A percentile compares a stretch with the other conserved stretches of the same genome.
phyloP scores from a whole-genome alignment of 2,797 vertebrate genomes.

The Coregonus ussuriensis region DNA sequence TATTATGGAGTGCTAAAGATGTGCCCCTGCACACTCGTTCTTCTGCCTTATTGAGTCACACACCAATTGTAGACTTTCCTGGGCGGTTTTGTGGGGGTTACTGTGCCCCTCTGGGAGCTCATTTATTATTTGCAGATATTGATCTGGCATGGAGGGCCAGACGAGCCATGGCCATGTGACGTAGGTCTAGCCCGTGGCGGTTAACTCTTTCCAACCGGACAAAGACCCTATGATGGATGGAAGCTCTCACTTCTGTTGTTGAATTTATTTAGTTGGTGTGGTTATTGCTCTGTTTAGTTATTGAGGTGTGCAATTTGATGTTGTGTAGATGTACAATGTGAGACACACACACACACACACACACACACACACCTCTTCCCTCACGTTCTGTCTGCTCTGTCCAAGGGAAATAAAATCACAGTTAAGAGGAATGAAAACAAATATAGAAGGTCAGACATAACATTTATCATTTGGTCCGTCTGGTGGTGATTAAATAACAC shows the following conservation, averaged over 20 bases:
- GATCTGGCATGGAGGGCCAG: constrained; percentile 88
- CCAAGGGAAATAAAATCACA: constrained; percentile 72
- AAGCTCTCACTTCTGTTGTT: constrained; percentile 20
- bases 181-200: constrained; percentile 82
- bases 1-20: constrained; percentile 94
- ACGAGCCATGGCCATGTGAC: constrained; percentile 82
- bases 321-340: constrained; percentile 14
- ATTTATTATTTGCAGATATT: constrained; percentile 99
- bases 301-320: neutral
- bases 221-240: constrained; percentile 37
- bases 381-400: constrained; percentile 51
- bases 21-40: constrained; percentile 85
- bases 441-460: constrained; percentile 73
- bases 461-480: constrained; percentile 77
- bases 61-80: constrained; percentile 87
- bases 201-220: constrained; percentile 79
- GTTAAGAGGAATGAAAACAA: constrained; percentile 74
- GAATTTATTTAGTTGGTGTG: neutral
- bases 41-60: constrained; percentile 93
- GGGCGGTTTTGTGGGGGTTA: constrained; percentile 83
- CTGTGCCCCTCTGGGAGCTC: constrained; percentile 90
- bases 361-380: constrained; percentile 16
- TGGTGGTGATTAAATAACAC: constrained; percentile 76
- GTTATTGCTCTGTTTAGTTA: neutral
- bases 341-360: constrained; percentile 28